These are phyloP conservation scores for Buteo buteo DNA, from an alignment of 2,113 vertebrate species.

Conservation along the genomic window DNA sequence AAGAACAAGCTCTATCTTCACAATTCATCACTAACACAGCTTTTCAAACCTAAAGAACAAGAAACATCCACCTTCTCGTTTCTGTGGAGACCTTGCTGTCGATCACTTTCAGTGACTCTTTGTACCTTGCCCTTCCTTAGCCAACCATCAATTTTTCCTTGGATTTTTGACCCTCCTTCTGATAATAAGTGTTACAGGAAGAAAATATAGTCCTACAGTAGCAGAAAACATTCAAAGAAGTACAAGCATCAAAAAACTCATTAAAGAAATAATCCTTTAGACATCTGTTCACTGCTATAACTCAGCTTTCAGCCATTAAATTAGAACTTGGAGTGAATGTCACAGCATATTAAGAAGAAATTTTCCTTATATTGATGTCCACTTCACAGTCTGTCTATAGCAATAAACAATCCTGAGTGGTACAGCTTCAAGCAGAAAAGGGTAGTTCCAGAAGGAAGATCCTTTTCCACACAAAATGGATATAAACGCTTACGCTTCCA, in stretches of 20 bases:
- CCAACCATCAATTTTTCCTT: conserved; percentile 19
- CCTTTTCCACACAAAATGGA: not conserved
- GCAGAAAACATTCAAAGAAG: not conserved
- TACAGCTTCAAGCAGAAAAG: not conserved
- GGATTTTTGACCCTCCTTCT: conserved; percentile 35
- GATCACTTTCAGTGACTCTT: not conserved
- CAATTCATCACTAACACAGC: not conserved
- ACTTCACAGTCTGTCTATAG: not conserved
- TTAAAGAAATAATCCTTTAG: not conserved
- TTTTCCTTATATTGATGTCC: not conserved
- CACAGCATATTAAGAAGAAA: not conserved
- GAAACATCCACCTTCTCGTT: not conserved
- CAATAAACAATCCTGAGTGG: not conserved
- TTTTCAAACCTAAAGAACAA: not conserved
- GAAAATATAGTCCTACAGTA: not conserved
- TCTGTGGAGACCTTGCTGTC: not conserved
- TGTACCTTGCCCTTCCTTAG: conserved; percentile 44
- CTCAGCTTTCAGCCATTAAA: not conserved
- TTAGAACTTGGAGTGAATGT: not conserved
- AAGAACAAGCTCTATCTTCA: not conserved
- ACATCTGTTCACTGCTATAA: not conserved
- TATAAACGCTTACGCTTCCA: not conserved
- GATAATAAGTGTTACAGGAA: not conserved
- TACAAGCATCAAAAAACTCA: not conserved
- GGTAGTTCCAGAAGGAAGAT: not conserved